Conservation (phyloP, 2,888 invertebrate species). For the Plutella xylostella region DNA sequence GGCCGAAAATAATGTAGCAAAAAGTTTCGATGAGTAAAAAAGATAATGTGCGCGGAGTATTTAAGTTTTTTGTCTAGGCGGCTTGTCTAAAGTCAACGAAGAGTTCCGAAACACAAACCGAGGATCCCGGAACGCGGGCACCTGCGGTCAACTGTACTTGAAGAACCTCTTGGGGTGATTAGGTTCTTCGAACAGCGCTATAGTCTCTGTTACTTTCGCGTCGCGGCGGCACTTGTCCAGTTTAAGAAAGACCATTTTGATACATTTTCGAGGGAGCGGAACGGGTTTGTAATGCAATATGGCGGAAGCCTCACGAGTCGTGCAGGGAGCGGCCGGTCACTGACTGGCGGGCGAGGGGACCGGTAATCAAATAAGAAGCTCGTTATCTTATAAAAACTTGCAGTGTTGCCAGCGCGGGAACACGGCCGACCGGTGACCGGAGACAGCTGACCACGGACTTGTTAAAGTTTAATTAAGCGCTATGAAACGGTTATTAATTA, state of each 20-base stretch:
- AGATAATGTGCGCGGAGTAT: background rate
- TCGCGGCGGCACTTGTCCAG: conserved; percentile 45
- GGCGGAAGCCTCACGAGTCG: conserved; percentile 22
- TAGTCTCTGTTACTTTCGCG: conserved; percentile 45
- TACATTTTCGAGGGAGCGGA: conserved; percentile 41
- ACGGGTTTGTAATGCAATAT: conserved; percentile 17
- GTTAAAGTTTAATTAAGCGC: too few species aligned
- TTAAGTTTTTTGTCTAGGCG: conserved; percentile 17
- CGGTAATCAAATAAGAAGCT: conserved; percentile 12
- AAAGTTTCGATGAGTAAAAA: background rate
- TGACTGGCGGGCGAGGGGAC: conserved; percentile 21
- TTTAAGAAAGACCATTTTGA: conserved; percentile 58
- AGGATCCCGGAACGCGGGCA: conserved; percentile 5
- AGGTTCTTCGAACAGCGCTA: conserved; percentile 52
- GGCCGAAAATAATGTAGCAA: too few species aligned
- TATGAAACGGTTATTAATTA: too few species aligned
- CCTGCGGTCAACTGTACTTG: conserved; percentile 62
- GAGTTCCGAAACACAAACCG: conserved; percentile 9
- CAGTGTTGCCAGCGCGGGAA: conserved; percentile 15
- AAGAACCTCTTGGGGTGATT: conserved; percentile 62
- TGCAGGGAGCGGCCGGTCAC: conserved; percentile 22
- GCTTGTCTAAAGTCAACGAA: conserved; percentile 20
- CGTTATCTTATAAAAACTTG: conserved; percentile 19
- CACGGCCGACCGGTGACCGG: too few species aligned
- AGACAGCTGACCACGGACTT: too few species aligned